Evolutionary conservation across 2,888 invertebrate species (phyloP), one percentile per base, ranked within the genome.

Genomic region (Nephrotoma appendiculata): DNA sequence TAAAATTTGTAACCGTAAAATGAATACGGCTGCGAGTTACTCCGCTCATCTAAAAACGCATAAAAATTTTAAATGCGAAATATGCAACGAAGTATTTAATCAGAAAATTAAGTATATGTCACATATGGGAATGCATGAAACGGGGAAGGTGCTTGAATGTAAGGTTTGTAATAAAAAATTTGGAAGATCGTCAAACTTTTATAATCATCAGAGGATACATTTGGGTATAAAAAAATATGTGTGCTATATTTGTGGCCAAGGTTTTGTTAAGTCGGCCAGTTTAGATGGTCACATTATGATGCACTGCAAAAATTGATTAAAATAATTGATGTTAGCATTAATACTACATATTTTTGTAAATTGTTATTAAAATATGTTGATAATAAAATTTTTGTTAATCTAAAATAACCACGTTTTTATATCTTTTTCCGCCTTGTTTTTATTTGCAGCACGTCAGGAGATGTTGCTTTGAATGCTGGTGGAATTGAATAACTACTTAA

Each of bases 11-110:
- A 90, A 90, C 87, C 91, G 91, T 88, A 91, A 91, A 88, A 89
- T 91, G 87, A 91, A 91, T 86, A 91, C 91, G 43, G 91, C 91
- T 86, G 90, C 91, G 31, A 91, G 91, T 87, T 89, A 91, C 88
- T 90, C 91, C 88, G 91, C 91, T 9, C 91, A 91, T 87, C 90
- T 91, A 90, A 91, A 91, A 88, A 91, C 91, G 86, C 91, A 91
- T 89, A 89, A 91, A 87, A 41, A 87, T 83, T 87, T 86, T 48
- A 87, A 87, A 86, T 87, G 87, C 83, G 87, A 86, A 83, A 86
- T 87, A 31, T 87, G 87, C 15, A 87, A 87, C 42, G 87, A 87
- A 83, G 86, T 45, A 12, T 87, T 87, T 45, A 87, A 87, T 86
- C 87, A 87, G 42, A 87, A 87, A 86, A 87, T 87, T 5, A 87